Conservation (phyloP, 1,140 invertebrate species). For the Phymorhynchus buccinoides region DNA sequence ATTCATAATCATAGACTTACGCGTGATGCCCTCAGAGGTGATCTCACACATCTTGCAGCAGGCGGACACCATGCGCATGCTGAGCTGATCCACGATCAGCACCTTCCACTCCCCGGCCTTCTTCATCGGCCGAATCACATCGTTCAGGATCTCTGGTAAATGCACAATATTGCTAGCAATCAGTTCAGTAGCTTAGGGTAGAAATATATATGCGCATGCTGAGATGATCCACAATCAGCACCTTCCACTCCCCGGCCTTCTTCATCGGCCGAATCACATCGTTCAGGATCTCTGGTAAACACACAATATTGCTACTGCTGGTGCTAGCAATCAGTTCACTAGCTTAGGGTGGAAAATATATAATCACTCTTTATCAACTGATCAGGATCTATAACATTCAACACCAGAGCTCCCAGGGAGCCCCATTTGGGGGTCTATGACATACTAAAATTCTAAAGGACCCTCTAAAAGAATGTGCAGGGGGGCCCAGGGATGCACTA, state of each 20-base stretch:
- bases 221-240: conserved; percentile 96
- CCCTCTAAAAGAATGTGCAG: too few species aligned
- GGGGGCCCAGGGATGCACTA: too few species aligned
- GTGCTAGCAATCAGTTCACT: too few species aligned
- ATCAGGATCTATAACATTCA: too few species aligned
- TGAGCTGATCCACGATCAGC: conserved; percentile 95
- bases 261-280: conserved; percentile 94
- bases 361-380: too few species aligned
- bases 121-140: conserved; percentile 92
- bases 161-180: conserved; percentile 9
- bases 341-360: too few species aligned
- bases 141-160: conserved; percentile 88
- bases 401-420: too few species aligned
- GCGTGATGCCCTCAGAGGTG: conserved; percentile 97
- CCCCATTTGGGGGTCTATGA: too few species aligned
- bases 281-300: conserved; percentile 86
- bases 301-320: conserved; percentile 23
- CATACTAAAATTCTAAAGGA: too few species aligned
- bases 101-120: conserved; percentile 98
- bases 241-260: conserved; percentile 97
- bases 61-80: conserved; percentile 99
- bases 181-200: too few species aligned
- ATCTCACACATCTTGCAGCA: conserved; percentile 99
- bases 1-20: conserved; percentile 79
- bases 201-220: conserved; percentile 88